Percentiles rank a stretch among this genome's conserved stretches.
Conservation (phyloP, 2,888 invertebrate species). For the Seladonia tumulorum region DNA sequence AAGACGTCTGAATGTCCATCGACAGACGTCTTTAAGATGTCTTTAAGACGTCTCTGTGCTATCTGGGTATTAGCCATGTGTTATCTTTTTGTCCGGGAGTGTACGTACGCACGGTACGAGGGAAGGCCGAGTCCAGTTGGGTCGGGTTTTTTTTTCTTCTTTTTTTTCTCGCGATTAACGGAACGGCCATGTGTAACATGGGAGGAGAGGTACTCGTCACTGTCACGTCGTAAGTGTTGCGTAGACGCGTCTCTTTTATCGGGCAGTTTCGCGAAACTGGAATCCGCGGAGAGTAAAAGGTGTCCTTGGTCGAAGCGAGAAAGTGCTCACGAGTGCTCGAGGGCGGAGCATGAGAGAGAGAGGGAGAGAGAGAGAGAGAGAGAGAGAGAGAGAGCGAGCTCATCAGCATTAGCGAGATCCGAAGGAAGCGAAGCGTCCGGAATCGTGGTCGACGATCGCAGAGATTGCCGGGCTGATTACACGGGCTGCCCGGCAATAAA, state of each 20-base stretch:
- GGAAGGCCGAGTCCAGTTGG: neutral
- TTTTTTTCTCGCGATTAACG: constrained; percentile 23
- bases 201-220: constrained; percentile 33
- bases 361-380: too few relatives aligned
- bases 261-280: constrained; percentile 56
- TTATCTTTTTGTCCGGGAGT: too few relatives aligned
- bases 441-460: constrained; percentile 24
- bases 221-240: constrained; percentile 38
- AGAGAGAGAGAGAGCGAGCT: too few relatives aligned
- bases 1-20: too few relatives aligned
- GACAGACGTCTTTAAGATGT: too few relatives aligned
- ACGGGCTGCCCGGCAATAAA: constrained; percentile 42
- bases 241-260: constrained; percentile 46
- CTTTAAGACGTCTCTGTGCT: too few relatives aligned
- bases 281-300: constrained; percentile 57
- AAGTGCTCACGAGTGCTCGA: neutral
- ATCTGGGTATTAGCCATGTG: too few relatives aligned
- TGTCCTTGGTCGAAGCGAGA: constrained; percentile 37
- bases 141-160: constrained; percentile 14
- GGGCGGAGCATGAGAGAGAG: neutral
- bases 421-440: neutral
- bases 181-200: constrained; percentile 39
- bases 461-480: constrained; percentile 45
- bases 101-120: neutral
- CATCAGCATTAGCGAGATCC: too few relatives aligned